These are phyloP conservation scores for Macquaria australasica DNA, from an alignment of 2,113 vertebrate species.

Conservation along the genomic window DNA sequence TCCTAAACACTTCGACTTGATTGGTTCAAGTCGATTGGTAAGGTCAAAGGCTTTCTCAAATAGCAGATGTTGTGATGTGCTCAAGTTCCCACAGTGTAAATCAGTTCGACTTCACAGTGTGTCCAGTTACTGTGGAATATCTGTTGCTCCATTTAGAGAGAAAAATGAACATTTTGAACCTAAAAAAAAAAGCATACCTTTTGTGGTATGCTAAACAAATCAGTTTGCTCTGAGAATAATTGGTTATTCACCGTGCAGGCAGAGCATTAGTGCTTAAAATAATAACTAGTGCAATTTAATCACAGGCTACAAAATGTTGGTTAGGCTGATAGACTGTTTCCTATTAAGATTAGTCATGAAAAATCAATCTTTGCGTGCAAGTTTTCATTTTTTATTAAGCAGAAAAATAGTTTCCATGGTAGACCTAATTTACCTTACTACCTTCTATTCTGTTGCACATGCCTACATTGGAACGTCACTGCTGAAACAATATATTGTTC, in stretches of 20 bases:
- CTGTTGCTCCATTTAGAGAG: background rate
- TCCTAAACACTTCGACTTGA: conserved; percentile 35
- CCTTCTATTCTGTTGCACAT: background rate
- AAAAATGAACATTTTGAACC: too few relatives aligned
- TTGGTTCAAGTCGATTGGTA: background rate
- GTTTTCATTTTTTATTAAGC: background rate
- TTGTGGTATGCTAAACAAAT: too few relatives aligned
- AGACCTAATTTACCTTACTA: background rate
- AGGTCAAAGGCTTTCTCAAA: background rate
- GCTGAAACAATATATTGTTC: background rate
- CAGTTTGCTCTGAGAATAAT: too few relatives aligned
- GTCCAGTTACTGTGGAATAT: background rate
- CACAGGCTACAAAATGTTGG: too few relatives aligned
- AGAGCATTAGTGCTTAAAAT: background rate
- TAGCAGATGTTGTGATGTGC: background rate
- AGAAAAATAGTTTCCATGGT: background rate
- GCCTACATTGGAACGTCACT: background rate
- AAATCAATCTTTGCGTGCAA: background rate
- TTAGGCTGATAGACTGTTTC: too few relatives aligned
- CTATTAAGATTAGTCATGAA: too few relatives aligned
- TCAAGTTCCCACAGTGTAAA: background rate
- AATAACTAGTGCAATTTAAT: too few relatives aligned
- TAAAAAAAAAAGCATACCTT: too few relatives aligned
- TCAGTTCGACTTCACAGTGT: background rate
- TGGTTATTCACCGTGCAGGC: too few relatives aligned